phyloP scores from a whole-genome alignment of 2,797 vertebrate genomes.

The Gouania willdenowi region DNA sequence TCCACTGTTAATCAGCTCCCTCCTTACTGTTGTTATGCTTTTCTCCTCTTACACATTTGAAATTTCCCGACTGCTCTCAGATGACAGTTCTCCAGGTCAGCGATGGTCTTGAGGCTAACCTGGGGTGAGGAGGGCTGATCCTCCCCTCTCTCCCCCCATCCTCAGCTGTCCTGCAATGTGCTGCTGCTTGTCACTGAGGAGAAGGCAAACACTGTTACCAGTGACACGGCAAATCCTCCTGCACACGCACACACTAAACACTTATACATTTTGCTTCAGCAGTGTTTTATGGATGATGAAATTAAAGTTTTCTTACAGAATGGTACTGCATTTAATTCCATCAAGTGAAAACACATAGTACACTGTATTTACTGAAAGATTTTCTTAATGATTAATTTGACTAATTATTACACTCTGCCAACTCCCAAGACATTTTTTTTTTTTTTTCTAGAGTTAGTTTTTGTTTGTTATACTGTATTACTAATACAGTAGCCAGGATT shows the following conservation, averaged over 20 bases:
- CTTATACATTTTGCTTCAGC: no score
- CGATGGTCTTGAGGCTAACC: constrained; percentile 59
- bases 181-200: constrained; percentile 81
- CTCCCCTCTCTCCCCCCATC: constrained; percentile 9
- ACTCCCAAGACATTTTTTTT: no score
- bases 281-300: no score
- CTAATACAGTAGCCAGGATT: no score
- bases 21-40: constrained; percentile 42
- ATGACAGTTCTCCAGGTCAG: constrained; percentile 52
- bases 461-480: no score
- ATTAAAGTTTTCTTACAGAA: no score
- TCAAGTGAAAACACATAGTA: no score
- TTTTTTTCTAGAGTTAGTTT: no score
- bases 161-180: constrained; percentile 93
- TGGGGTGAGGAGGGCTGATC: constrained; percentile 42
- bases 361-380: no score
- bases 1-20: constrained; percentile 23
- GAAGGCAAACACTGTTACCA: constrained; percentile 63
- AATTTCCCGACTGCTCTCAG: constrained; percentile 48
- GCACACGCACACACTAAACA: constrained; percentile 8
- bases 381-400: no score
- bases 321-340: no score
- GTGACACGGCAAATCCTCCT: constrained; percentile 56
- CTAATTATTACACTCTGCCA: no score
- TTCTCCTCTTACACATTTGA: constrained; percentile 50